Percentiles rank a stretch among this genome's conserved stretches.
Evolutionary conservation across 2,888 invertebrate species (phyloP).

Genomic region (Leucophora obtusa): DNA sequence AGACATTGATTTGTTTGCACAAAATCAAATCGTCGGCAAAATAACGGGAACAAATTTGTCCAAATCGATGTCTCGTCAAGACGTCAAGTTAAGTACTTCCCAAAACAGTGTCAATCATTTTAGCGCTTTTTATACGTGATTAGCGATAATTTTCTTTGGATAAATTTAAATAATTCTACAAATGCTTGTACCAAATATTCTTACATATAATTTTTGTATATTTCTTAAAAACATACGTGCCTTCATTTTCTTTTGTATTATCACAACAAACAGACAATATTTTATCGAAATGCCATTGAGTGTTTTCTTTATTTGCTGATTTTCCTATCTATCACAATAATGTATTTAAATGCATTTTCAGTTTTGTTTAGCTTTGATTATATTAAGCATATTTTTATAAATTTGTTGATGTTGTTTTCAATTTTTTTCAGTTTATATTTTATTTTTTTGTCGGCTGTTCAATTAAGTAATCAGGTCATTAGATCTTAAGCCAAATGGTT

Average conservation of each 20-base stretch:
- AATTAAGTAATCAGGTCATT: constrained; percentile 73
- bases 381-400: constrained; percentile 3
- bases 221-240: background rate
- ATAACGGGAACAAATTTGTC: no score
- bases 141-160: no score
- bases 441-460: constrained; percentile 66
- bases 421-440: constrained; percentile 34
- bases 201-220: background rate
- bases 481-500: constrained; percentile 70
- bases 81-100: no score
- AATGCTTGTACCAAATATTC: background rate
- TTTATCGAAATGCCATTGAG: constrained; percentile 13
- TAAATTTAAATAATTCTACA: no score
- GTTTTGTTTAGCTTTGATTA: constrained; percentile 5
- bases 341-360: background rate
- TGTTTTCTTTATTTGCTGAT: background rate
- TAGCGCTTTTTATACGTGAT: no score
- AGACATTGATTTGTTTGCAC: no score
- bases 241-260: background rate
- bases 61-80: no score
- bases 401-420: constrained; percentile 44
- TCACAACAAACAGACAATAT: constrained; percentile 1
- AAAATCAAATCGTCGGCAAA: no score
- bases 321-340: constrained; percentile 1
- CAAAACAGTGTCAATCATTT: no score